phyloP scores from a whole-genome alignment of 2,113 vertebrate species.

The Hipposideros armiger region DNA sequence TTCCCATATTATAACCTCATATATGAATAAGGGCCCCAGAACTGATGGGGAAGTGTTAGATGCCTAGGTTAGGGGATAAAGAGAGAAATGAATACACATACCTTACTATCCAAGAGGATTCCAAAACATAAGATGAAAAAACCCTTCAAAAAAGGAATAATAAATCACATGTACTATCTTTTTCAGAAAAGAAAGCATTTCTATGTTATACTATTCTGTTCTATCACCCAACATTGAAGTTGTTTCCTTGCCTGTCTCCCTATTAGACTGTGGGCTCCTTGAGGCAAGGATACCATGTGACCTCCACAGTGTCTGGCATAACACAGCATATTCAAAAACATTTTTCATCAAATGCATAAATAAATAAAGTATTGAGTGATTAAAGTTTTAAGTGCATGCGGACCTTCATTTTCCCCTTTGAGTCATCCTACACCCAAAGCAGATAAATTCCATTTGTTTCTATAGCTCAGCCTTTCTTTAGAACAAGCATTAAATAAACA shows the following conservation, averaged over 20 bases:
- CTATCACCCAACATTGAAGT: neutral
- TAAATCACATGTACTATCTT: neutral
- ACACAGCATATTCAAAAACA: neutral
- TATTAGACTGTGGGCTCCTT: neutral
- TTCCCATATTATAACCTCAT: neutral
- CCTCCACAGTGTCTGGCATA: neutral
- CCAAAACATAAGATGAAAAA: constrained; percentile 91
- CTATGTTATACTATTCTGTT: neutral
- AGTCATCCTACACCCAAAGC: neutral
- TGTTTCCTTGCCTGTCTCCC: neutral
- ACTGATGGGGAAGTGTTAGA: neutral
- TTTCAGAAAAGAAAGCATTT: neutral
- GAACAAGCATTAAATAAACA: neutral
- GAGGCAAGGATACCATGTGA: neutral
- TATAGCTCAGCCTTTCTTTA: neutral
- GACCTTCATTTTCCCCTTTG: neutral
- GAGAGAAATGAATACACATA: constrained; percentile 66
- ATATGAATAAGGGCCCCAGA: neutral
- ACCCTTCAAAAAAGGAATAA: constrained; percentile 85
- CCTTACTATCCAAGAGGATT: constrained; percentile 89
- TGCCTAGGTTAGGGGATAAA: neutral
- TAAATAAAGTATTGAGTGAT: neutral
- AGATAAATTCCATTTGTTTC: neutral
- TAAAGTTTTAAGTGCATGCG: neutral
- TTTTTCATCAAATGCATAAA: neutral